Conservation (phyloP, 2,888 invertebrate genomes). For the Drosophila bunnanda region DNA sequence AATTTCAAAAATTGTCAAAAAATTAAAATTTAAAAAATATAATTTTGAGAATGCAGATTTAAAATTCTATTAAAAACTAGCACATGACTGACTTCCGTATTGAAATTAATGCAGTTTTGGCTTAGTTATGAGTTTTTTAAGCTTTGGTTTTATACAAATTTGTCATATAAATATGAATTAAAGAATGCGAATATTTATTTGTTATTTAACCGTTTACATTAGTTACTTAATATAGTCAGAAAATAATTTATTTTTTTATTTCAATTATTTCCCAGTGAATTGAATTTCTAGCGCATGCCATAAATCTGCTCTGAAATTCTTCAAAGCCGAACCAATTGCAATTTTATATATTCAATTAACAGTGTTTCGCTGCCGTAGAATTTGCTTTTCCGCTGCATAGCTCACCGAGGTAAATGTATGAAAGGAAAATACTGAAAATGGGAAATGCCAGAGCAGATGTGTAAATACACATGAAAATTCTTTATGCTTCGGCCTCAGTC, state of each 20-base stretch:
- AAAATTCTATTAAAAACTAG: too few relatives aligned
- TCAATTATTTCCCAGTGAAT: neutral
- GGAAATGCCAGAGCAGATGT: slow-evolving; percentile 21
- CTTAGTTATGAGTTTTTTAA: too few relatives aligned
- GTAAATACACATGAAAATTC: slow-evolving; percentile 38
- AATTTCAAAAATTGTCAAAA: too few relatives aligned
- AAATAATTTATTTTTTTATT: neutral
- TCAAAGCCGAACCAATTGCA: slow-evolving; percentile 19
- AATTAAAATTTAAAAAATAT: too few relatives aligned
- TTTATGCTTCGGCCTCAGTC: slow-evolving; percentile 11
- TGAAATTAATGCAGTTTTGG: too few relatives aligned
- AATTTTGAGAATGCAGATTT: too few relatives aligned
- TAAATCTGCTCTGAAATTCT: slow-evolving; percentile 20
- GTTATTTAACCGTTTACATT: too few relatives aligned
- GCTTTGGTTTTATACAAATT: too few relatives aligned
- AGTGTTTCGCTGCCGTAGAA: slow-evolving; percentile 13
- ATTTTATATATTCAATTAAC: slow-evolving; percentile 46
- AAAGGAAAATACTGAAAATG: slow-evolving; percentile 29
- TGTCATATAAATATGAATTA: too few relatives aligned
- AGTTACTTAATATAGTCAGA: neutral
- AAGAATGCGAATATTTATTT: too few relatives aligned
- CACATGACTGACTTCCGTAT: too few relatives aligned
- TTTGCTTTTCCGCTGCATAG: slow-evolving; percentile 24
- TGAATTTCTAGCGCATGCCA: slow-evolving; percentile 8
- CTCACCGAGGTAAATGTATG: slow-evolving; percentile 20